phyloP scores from a whole-genome alignment of 2,888 invertebrate genomes.

The Synanthedon formicaeformis region DNA sequence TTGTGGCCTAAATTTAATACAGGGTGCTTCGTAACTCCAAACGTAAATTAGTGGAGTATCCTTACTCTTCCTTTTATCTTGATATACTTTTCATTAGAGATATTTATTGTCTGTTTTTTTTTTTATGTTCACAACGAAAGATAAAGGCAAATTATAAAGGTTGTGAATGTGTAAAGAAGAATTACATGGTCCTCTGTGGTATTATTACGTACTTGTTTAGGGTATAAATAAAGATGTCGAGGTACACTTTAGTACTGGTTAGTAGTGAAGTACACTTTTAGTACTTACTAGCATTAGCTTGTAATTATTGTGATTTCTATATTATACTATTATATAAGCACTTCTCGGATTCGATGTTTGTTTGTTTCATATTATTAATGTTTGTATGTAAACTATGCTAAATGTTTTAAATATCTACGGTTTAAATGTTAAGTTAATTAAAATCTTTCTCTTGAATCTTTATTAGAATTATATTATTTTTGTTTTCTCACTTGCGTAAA shows the following conservation, averaged over 20 bases:
- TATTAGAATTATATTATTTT: too few relatives aligned
- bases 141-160: constrained; percentile 24
- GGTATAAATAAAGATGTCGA: too few relatives aligned
- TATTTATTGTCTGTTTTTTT: constrained; percentile 1
- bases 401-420: not conserved
- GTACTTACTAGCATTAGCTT: constrained; percentile 21
- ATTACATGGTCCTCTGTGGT: constrained; percentile 17
- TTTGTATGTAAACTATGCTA: not conserved
- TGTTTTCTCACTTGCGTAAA: too few relatives aligned
- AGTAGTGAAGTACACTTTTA: constrained; percentile 29
- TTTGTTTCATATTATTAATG: not conserved
- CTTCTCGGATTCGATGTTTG: constrained; percentile 4
- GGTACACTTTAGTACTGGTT: constrained; percentile 6
- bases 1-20: constrained; percentile 21
- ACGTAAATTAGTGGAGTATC: not conserved
- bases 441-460: too few relatives aligned
- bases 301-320: constrained; percentile 26
- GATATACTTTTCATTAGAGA: not conserved
- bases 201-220: constrained; percentile 3
- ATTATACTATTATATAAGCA: constrained; percentile 19
- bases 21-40: constrained; percentile 16
- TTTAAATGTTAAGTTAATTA: too few relatives aligned
- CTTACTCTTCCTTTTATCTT: not conserved
- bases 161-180: constrained; percentile 38
- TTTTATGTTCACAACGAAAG: constrained; percentile 38